Conservation (phyloP, 2,888 invertebrate species). For the Dicyrtomina minuta region DNA sequence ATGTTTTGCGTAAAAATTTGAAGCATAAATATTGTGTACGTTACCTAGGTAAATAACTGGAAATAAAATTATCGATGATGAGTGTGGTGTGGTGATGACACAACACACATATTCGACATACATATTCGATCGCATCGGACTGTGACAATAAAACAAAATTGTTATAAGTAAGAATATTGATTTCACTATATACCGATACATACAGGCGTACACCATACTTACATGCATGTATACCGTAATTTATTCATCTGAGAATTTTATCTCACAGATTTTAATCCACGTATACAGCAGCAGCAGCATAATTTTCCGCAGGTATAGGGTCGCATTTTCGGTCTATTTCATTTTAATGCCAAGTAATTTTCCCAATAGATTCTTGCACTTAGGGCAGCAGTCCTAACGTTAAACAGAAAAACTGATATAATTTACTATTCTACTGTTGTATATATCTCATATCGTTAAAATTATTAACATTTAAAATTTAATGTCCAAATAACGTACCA, state of each 20-base stretch:
- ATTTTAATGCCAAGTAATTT: conserved; percentile 69
- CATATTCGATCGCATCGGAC: conserved; percentile 79
- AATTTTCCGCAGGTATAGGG: conserved; percentile 66
- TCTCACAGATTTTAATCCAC: conserved; percentile 59
- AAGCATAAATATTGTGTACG: too few species aligned
- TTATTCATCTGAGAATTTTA: not conserved
- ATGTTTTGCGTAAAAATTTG: too few species aligned
- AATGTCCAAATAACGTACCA: too few species aligned
- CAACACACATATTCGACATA: conserved; percentile 75
- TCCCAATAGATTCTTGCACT: conserved; percentile 81
- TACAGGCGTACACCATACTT: too few species aligned
- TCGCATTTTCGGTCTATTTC: conserved; percentile 71
- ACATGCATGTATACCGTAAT: not conserved
- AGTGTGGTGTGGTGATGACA: too few species aligned
- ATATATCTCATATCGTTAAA: too few species aligned
- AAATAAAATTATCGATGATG: too few species aligned
- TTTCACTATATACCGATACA: not conserved
- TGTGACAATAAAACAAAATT: too few species aligned
- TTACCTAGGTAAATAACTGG: too few species aligned
- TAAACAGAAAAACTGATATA: too few species aligned
- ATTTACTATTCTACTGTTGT: too few species aligned
- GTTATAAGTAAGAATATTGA: conserved; percentile 13
- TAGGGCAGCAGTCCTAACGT: conserved; percentile 66
- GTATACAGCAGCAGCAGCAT: conserved; percentile 69
- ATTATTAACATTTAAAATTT: too few species aligned